Evolutionary conservation across 2,113 vertebrate species (phyloP).

Genomic region (Brienomyrus longianalis): DNA sequence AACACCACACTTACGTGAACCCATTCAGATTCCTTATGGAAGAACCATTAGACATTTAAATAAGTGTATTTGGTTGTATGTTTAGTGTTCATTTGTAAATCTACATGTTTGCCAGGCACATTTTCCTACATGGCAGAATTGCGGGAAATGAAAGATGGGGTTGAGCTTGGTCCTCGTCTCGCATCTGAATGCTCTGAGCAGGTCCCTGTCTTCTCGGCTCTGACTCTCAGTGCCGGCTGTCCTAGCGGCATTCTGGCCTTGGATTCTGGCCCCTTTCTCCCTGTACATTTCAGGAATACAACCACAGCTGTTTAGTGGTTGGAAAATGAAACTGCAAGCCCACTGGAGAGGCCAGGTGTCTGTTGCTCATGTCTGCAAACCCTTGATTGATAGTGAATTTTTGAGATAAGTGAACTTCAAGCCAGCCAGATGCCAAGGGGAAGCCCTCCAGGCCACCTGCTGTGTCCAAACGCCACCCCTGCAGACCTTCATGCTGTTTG

Average conservation of each 20-base stretch:
- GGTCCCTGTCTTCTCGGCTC: constrained; percentile 32
- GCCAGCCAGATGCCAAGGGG: constrained; percentile 43
- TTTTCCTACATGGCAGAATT: constrained; percentile 10
- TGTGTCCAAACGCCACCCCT: not conserved
- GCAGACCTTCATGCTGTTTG: not conserved
- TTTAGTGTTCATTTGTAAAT: not conserved
- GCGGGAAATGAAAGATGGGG: constrained; percentile 11
- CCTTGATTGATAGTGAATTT: constrained; percentile 42
- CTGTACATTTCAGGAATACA: not conserved
- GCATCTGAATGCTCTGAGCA: not conserved
- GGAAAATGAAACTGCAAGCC: constrained; percentile 25
- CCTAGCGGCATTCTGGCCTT: constrained; percentile 13
- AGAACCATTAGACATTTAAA: not conserved
- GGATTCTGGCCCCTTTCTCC: not conserved
- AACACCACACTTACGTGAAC: not conserved
- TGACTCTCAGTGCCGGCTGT: constrained; percentile 15
- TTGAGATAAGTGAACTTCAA: constrained; percentile 30
- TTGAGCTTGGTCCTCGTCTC: constrained; percentile 27
- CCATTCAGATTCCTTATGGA: not conserved
- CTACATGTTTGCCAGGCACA: not conserved
- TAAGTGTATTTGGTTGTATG: not conserved
- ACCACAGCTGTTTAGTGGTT: not conserved
- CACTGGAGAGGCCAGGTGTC: constrained; percentile 7
- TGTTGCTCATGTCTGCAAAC: constrained; percentile 36
- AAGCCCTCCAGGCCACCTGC: not conserved